Evolutionary conservation across 2,797 vertebrate species (phyloP).

Genomic region (Naso thynnoides): DNA sequence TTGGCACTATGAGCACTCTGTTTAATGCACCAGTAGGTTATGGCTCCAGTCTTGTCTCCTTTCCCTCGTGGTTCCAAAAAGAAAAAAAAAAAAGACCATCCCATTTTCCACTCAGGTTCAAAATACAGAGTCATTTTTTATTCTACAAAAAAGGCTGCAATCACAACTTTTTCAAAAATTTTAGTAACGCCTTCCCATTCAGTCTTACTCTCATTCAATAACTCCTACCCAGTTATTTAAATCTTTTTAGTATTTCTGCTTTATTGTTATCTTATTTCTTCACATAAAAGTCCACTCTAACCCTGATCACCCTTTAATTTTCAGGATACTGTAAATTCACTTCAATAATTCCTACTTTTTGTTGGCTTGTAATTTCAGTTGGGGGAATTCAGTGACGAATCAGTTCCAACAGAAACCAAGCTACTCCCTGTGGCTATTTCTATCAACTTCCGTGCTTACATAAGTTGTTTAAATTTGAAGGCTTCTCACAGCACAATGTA

Average conservation of each 20-base stretch:
- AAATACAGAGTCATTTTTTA: slow-evolving; percentile 24
- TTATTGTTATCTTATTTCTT: not conserved
- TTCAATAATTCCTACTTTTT: not conserved
- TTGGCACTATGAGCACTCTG: not conserved
- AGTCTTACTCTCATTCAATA: slow-evolving; percentile 17
- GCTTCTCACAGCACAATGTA: not conserved
- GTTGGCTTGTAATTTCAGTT: not conserved
- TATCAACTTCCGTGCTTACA: not conserved
- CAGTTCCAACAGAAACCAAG: not conserved
- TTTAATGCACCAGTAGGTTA: slow-evolving; percentile 4
- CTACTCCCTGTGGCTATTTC: not conserved
- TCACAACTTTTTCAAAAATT: slow-evolving; percentile 28
- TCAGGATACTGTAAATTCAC: not conserved
- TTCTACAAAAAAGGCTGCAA: slow-evolving; percentile 19
- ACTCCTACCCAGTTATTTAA: not conserved
- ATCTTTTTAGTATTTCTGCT: slow-evolving; percentile 6
- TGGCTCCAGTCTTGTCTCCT: slow-evolving; percentile 12
- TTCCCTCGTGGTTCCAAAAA: slow-evolving; percentile 22
- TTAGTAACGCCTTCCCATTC: not conserved
- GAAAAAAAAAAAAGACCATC: slow-evolving; percentile 38
- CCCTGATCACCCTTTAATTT: not conserved
- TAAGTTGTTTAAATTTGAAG: too few species aligned
- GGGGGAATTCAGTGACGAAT: too few species aligned
- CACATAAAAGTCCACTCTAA: slow-evolving; percentile 4
- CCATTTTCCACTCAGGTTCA: slow-evolving; percentile 22